These are phyloP conservation scores for Zootoca vivipara DNA, from an alignment of 2,113 vertebrate genomes.

Conservation along the genomic window DNA sequence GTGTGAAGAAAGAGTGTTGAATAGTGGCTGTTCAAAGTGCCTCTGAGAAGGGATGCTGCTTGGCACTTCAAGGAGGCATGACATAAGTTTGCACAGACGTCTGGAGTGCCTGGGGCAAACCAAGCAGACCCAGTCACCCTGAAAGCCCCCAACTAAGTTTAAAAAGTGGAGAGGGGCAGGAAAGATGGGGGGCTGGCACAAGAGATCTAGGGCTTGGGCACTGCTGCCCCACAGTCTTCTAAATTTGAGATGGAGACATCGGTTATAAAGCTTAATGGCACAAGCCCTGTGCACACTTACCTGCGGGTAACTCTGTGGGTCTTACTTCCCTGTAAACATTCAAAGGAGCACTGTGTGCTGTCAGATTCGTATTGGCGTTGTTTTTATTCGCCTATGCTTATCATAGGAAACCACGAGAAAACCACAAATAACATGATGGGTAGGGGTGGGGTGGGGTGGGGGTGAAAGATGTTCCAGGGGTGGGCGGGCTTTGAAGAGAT, in stretches of 20 bases:
- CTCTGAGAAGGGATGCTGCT: too few species aligned
- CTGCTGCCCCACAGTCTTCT: neutral
- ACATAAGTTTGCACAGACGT: too few species aligned
- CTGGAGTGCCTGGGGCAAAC: too few species aligned
- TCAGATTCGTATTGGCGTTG: too few species aligned
- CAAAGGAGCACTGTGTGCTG: neutral
- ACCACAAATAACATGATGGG: neutral
- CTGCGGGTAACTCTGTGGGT: neutral
- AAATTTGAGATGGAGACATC: neutral
- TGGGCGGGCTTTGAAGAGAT: neutral
- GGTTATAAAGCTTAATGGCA: too few species aligned
- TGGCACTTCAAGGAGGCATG: too few species aligned
- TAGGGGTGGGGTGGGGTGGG: fast-evolving
- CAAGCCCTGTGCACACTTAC: too few species aligned
- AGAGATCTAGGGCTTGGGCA: too few species aligned
- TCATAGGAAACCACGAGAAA: neutral
- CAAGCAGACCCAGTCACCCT: too few species aligned
- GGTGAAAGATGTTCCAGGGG: neutral
- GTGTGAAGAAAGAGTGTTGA: too few species aligned
- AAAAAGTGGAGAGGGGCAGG: neutral
- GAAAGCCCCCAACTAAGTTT: neutral
- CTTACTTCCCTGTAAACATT: neutral
- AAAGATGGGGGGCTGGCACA: neutral
- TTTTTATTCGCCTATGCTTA: neutral
- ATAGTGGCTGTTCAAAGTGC: too few species aligned